phyloP scores from a whole-genome alignment of 2,797 vertebrate genomes.

The Etheostoma perlongum region DNA sequence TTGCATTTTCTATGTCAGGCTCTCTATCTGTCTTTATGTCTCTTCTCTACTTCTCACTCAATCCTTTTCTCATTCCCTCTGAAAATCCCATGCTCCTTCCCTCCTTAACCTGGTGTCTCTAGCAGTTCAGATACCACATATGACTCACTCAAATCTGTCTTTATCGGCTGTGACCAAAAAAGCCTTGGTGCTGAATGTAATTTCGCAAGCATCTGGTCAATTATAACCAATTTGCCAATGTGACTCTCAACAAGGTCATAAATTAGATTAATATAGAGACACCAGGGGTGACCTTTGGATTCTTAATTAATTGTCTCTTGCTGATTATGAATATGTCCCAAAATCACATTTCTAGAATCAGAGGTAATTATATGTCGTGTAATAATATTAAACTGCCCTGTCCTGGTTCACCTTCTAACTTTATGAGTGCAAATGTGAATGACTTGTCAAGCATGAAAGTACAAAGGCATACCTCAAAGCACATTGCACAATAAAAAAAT shows the following conservation, averaged over 20 bases:
- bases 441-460: conserved; percentile 9
- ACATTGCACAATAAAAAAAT: background rate
- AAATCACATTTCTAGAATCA: conserved; percentile 31
- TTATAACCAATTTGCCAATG: conserved; percentile 46
- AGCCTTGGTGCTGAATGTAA: conserved; percentile 8
- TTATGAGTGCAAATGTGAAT: background rate
- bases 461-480: background rate
- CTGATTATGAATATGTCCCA: conserved; percentile 51
- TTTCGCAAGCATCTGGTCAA: conserved; percentile 35
- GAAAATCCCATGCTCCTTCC: conserved; percentile 21
- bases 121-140: conserved; percentile 8
- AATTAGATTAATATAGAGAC: conserved; percentile 48
- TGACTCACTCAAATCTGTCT: conserved; percentile 45
- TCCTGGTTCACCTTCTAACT: conserved; percentile 35
- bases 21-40: conserved; percentile 52
- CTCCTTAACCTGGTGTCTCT: background rate
- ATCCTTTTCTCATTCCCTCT: conserved; percentile 55
- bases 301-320: conserved; percentile 38
- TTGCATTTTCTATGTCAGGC: conserved; percentile 65
- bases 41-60: conserved; percentile 34
- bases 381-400: conserved; percentile 28
- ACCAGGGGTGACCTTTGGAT: conserved; percentile 57
- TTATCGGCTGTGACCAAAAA: conserved; percentile 27
- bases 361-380: conserved; percentile 22
- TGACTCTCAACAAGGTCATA: conserved; percentile 54